phyloP scores from a whole-genome alignment of 2,888 invertebrate genomes.

The Drosophila sordidapex region DNA sequence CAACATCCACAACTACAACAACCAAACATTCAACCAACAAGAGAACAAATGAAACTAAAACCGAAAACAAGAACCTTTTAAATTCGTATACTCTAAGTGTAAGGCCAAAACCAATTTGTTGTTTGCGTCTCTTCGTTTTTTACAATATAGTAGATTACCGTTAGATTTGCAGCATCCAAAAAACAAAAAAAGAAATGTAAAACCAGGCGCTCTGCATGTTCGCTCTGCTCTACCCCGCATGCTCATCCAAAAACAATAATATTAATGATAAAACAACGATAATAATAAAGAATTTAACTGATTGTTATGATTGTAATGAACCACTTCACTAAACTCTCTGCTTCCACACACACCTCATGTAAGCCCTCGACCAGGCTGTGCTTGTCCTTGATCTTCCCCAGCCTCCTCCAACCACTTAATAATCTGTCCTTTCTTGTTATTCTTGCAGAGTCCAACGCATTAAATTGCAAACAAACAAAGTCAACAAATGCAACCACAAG shows the following conservation, averaged over 20 bases:
- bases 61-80: constrained; percentile 14
- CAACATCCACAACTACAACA: constrained; percentile 43
- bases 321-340: constrained; percentile 13
- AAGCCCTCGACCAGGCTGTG: constrained; percentile 24
- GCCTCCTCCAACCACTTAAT: constrained; percentile 45
- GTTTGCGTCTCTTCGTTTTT: constrained; percentile 31
- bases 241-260: constrained; percentile 33
- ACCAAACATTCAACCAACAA: constrained; percentile 54
- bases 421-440: constrained; percentile 64
- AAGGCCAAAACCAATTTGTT: constrained; percentile 48
- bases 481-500: constrained; percentile 57
- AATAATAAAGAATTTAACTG: constrained; percentile 30
- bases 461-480: constrained; percentile 64
- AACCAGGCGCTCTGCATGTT: constrained; percentile 42
- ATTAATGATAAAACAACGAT: background rate
- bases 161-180: constrained; percentile 18
- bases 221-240: constrained; percentile 42
- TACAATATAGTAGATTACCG: constrained; percentile 7
- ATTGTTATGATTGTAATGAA: constrained; percentile 17
- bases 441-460: constrained; percentile 83
- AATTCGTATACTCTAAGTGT: constrained; percentile 57
- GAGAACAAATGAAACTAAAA: constrained; percentile 61
- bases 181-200: constrained; percentile 4
- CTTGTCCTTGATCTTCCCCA: constrained; percentile 16
- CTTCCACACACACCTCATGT: constrained; percentile 18